Evolutionary conservation across 2,113 vertebrate genomes (phyloP), one percentile per base, ranked within the genome.

Genomic region (Atlantisia rogersi): DNA sequence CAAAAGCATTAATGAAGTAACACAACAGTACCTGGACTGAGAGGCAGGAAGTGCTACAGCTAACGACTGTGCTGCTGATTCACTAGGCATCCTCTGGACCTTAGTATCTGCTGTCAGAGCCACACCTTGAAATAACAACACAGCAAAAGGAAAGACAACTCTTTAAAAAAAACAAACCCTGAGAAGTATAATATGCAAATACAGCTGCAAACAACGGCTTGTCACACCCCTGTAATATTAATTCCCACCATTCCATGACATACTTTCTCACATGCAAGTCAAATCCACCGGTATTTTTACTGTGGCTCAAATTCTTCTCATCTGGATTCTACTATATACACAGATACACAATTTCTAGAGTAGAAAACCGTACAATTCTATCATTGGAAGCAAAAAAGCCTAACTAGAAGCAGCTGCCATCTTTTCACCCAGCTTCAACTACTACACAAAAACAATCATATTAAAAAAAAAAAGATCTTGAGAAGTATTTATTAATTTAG

Each of bases 81-180:
- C 99, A 93, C 98, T 99, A 31, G 99, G 99, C 98, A 99, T 99
- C 97, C 99, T 99, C 92, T 99, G 99, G 71, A 99, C 96, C 97
- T 99, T 99, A n/a, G 99, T 99, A 82, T 99, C 99, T 40, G 99
- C 98, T 53, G 99, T 99, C 90, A 99, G 94, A n/a, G 99, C 98
- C 35, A 99, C 98, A 48, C 99, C 99, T 99, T 79, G 12, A 16
- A 58, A 79, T 75, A 42, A 64, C 0, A 73, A 40, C 52, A 86
- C 0, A 18, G 25, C 6, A 60, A 65, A 82, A 80, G 8, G 12
- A 76, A 80, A 69, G 44, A 52, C 17, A 86, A 40, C 37, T 39
- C n/a, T 58, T 42, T 53, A 62, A 46, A 62, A 75, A 35, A 56
- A 39, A 22, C 28, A 92, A 68, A 50, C 50, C 12, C 7, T n/a